Percentiles rank a stretch among this genome's conserved stretches.
phyloP scores from a whole-genome alignment of 2,797 vertebrate genomes.

The Cyprinodon diabolis region DNA sequence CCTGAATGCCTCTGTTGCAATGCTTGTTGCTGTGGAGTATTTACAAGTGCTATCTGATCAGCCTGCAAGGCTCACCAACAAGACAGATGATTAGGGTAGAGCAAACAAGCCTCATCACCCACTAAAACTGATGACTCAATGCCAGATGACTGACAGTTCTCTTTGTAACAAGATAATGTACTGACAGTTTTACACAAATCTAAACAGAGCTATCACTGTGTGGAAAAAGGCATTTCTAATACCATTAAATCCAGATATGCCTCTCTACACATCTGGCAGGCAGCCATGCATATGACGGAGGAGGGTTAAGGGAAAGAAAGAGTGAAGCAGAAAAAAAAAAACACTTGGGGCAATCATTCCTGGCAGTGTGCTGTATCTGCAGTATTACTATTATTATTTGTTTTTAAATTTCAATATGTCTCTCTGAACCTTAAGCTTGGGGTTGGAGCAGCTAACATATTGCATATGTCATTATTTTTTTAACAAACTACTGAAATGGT shows the following conservation, averaged over 20 bases:
- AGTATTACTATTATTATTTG: constrained; percentile 57
- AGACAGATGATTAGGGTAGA: constrained; percentile 97
- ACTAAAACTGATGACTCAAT: constrained; percentile 98
- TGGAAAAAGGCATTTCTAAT: constrained; percentile 97
- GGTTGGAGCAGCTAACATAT: constrained; percentile 97
- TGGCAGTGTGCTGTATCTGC: constrained; percentile 87
- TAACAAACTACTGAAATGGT: constrained; percentile 98
- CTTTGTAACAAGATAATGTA: constrained; percentile 95
- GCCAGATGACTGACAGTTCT: constrained; percentile 94
- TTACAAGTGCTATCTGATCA: constrained; percentile 97
- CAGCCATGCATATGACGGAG: constrained; percentile 82
- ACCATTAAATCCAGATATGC: constrained; percentile 97
- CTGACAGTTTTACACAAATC: constrained; percentile 92
- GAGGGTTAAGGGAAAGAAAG: constrained; percentile 42
- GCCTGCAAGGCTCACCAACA: constrained; percentile 90
- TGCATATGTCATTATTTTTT: constrained; percentile 97
- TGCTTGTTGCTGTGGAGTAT: constrained; percentile 89
- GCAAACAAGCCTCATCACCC: constrained; percentile 96
- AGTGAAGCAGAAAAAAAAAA: constrained; percentile 55
- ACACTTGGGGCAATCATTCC: constrained; percentile 94
- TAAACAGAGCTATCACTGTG: constrained; percentile 97
- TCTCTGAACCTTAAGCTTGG: constrained; percentile 93
- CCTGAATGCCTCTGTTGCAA: constrained; percentile 91
- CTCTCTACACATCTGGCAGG: constrained; percentile 94
- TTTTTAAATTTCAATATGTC: constrained; percentile 96